phyloP scores from a whole-genome alignment of 2,113 vertebrate genomes.

The Tetrao urogallus region DNA sequence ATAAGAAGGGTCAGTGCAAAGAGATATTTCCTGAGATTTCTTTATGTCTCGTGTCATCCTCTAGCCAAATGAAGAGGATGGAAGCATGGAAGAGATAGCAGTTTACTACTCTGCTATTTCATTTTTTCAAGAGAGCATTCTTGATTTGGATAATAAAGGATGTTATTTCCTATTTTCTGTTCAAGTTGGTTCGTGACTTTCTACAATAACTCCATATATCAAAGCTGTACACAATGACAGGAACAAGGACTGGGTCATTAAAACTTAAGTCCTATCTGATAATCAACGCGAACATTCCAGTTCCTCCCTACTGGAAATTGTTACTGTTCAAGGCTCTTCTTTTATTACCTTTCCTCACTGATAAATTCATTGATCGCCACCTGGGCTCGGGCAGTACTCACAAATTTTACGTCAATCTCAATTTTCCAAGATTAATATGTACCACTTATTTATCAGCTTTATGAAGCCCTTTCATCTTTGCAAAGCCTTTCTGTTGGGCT shows the following conservation, averaged over 20 bases:
- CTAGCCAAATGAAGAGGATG: background rate
- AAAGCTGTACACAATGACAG: background rate
- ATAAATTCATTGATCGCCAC: background rate
- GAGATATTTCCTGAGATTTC: background rate
- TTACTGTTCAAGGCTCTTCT: background rate
- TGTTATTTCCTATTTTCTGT: background rate
- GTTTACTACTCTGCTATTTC: background rate
- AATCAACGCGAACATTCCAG: background rate
- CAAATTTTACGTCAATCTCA: background rate
- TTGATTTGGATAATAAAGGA: background rate
- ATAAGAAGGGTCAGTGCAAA: background rate
- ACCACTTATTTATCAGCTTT: background rate
- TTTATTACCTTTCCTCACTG: background rate
- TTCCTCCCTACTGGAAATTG: background rate
- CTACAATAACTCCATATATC: background rate
- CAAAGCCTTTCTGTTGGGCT: background rate
- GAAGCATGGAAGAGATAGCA: background rate
- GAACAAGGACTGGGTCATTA: background rate
- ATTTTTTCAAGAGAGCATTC: background rate
- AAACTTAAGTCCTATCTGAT: background rate
- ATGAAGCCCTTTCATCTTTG: background rate
- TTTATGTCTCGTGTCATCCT: background rate
- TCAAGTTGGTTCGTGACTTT: background rate
- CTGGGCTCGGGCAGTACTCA: background rate
- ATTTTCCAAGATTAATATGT: background rate